A percentile compares a stretch with the other conserved stretches of the same genome.
phyloP scores from a whole-genome alignment of 2,113 vertebrate species.

The Turnix velox region DNA sequence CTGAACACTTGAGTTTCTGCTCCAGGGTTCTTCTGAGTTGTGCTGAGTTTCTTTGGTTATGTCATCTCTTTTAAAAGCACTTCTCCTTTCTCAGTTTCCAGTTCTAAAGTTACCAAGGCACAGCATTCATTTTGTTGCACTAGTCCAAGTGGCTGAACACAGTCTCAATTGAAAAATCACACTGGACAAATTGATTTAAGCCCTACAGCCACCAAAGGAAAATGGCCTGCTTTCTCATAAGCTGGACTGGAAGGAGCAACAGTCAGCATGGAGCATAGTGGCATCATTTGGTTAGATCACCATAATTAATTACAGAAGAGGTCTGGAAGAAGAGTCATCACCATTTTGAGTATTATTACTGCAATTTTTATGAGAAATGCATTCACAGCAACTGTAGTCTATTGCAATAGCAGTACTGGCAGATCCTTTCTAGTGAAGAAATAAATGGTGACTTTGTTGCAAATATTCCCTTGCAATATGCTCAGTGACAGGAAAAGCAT shows the following conservation, averaged over 20 bases:
- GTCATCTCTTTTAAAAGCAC: background rate
- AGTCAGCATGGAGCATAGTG: background rate
- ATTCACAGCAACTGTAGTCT: background rate
- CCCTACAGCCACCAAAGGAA: background rate
- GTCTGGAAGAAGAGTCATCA: background rate
- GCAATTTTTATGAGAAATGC: background rate
- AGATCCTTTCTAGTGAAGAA: background rate
- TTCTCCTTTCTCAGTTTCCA: background rate
- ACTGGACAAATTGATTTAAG: background rate
- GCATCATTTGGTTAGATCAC: background rate
- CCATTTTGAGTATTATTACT: background rate
- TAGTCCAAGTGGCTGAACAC: background rate
- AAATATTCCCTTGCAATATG: background rate
- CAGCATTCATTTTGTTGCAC: background rate
- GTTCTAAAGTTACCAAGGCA: background rate
- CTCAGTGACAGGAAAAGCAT: background rate
- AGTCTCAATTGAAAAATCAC: background rate
- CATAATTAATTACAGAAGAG: conserved; percentile 9
- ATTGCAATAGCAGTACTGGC: background rate
- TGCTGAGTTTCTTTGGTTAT: background rate
- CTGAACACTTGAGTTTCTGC: background rate
- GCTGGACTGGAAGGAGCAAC: background rate
- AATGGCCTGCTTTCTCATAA: background rate
- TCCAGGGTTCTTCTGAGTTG: background rate
- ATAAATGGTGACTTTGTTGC: background rate